Evolutionary conservation across 2,113 vertebrate genomes (phyloP), one percentile per base, ranked within the genome.

Genomic region (Sterrhoptilus dennistouni): DNA sequence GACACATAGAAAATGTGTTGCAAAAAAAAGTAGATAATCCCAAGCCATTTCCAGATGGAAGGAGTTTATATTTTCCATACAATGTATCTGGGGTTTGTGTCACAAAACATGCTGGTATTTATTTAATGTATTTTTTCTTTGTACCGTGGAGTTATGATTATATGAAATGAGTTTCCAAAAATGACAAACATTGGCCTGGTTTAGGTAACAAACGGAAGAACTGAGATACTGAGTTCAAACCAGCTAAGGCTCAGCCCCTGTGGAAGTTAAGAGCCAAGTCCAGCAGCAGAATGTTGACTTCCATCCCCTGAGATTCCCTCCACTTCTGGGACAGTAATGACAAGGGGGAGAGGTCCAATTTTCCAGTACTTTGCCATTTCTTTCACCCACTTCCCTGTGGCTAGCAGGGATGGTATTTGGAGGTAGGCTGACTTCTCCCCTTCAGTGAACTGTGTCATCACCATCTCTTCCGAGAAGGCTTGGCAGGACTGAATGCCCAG

Each of bases 31-130:
- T 80, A 96, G 96, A 96, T 95, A 93, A 96, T 95, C 84, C 71
- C 87, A 90, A 83, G 94, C 59, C 83, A 79, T 90, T 97, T 97
- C 97, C 97, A 97, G 89, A 97, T 92, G 94, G 95, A 96, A 96
- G 79, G 24, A 88, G 71, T 78, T 93, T 96, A 91, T 91, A 89
- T 97, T 97, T 97, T 96, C 97, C 96, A 94, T 93, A 93, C 40
- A 54, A 52, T 85, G 22, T 95, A 93, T 97, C 95, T 96, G 93
- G 0, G 2, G 81, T 96, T 84, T 93, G 69, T 96, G 96, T 96
- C 94, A 93, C 90, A 96, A 86, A 95, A 93, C 74, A 69, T 16
- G 28, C 72, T 24, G 70, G 83, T 96, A 95, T 95, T 97, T 96
- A 96, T 87, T 94, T 96, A 88, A 95, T 84, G 90, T 77, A 49